These are phyloP conservation scores for Lomographa bimaculata DNA, from an alignment of 2,888 invertebrate genomes.

Conservation along the genomic window DNA sequence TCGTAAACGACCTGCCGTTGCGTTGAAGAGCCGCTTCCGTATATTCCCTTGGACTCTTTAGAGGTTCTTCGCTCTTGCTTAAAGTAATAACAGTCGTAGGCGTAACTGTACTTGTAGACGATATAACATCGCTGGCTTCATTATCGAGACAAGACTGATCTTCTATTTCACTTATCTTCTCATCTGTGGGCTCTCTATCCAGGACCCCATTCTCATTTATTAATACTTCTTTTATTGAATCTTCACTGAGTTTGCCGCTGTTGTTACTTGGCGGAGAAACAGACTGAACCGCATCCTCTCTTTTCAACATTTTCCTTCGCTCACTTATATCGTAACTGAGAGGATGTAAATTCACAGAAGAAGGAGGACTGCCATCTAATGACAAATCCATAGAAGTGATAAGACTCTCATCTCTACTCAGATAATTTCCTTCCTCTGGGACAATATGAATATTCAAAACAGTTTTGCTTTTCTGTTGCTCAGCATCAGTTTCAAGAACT, in stretches of 20 bases:
- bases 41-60: slow-evolving; percentile 35
- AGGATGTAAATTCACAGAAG: slow-evolving; percentile 69
- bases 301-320: slow-evolving; percentile 71
- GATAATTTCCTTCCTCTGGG: slow-evolving; percentile 63
- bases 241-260: slow-evolving; percentile 75
- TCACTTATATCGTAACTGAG: slow-evolving; percentile 70
- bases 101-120: slow-evolving; percentile 43
- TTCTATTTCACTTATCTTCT: slow-evolving; percentile 20
- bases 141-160: slow-evolving; percentile 19
- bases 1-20: slow-evolving; percentile 34
- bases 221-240: slow-evolving; percentile 60
- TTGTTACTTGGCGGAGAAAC: slow-evolving; percentile 75
- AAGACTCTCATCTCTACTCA: slow-evolving; percentile 72
- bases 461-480: slow-evolving; percentile 62
- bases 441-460: slow-evolving; percentile 75
- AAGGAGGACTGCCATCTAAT: slow-evolving; percentile 68
- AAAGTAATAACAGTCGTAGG: slow-evolving; percentile 35
- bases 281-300: slow-evolving; percentile 79
- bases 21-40: slow-evolving; percentile 24
- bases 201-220: slow-evolving; percentile 37
- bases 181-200: slow-evolving; percentile 23
- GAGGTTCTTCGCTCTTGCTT: slow-evolving; percentile 31
- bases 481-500: slow-evolving; percentile 59
- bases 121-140: slow-evolving; percentile 38
- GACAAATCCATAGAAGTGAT: slow-evolving; percentile 72